Evolutionary conservation across 2,113 vertebrate genomes (phyloP).

Genomic region (Ammospiza caudacuta): DNA sequence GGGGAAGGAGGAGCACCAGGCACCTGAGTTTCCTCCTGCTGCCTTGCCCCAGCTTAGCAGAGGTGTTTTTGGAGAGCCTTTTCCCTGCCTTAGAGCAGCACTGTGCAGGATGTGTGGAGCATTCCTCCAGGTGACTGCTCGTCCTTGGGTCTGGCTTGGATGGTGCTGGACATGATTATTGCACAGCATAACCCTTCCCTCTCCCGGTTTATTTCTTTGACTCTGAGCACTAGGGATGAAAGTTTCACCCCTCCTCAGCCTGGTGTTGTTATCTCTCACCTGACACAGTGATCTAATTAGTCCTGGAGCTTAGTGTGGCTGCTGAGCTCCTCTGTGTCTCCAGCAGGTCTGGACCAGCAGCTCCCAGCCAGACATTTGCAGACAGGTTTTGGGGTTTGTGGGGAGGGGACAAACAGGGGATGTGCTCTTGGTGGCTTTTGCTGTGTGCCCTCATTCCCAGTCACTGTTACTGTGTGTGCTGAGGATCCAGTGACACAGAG

Average conservation of each 20-base stretch:
- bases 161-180: background rate
- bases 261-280: background rate
- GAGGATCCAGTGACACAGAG: background rate
- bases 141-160: background rate
- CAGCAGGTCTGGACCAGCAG: background rate
- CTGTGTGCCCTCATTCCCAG: rapidly evolving
- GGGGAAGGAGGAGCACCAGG: background rate
- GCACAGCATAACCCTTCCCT: background rate
- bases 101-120: background rate
- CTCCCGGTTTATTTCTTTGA: background rate
- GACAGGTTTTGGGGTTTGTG: background rate
- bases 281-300: background rate
- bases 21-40: background rate
- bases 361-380: background rate
- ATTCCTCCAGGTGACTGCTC: background rate
- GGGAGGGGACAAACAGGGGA: too few relatives aligned
- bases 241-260: background rate
- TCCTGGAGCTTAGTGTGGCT: background rate
- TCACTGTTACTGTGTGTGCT: background rate
- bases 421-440: background rate
- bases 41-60: background rate
- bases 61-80: background rate
- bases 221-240: background rate
- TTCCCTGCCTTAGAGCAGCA: rapidly evolving
- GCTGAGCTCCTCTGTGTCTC: background rate